phyloP scores from a whole-genome alignment of 2,888 invertebrate species.

The Drosophila ustulata region DNA sequence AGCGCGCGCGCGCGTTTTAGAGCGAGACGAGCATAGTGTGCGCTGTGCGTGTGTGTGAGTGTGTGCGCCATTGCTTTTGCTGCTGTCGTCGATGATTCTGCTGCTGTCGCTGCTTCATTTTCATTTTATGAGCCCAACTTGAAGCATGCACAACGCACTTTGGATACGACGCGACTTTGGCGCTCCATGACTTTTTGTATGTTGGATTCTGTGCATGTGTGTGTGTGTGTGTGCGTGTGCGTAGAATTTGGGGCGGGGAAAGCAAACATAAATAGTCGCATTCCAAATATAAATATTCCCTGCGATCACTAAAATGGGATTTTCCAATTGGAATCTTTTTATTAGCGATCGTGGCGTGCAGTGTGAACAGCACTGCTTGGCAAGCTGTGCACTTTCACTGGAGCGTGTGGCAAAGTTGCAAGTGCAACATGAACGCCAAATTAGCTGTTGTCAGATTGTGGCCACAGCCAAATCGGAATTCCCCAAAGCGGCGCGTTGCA shows the following conservation, averaged over 20 bases:
- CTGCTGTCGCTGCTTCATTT: conserved; percentile 32
- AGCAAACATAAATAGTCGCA: background rate
- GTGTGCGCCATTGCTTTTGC: conserved; percentile 39
- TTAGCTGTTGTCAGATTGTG: conserved; percentile 31
- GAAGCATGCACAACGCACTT: conserved; percentile 44
- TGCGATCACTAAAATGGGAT: background rate
- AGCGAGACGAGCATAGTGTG: conserved; percentile 56
- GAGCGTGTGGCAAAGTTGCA: conserved; percentile 11
- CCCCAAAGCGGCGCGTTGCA: conserved; percentile 27
- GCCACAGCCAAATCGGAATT: conserved; percentile 21
- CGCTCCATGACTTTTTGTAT: conserved; percentile 1
- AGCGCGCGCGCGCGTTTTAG: conserved; percentile 32
- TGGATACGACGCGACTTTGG: conserved; percentile 11
- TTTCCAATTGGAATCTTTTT: background rate
- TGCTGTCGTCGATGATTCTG: conserved; percentile 12
- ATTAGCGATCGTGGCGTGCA: background rate
- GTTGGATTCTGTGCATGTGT: background rate
- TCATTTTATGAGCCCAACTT: conserved; percentile 50
- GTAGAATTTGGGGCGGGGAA: conserved; percentile 1
- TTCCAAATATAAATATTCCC: background rate
- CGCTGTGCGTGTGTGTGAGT: conserved; percentile 1
- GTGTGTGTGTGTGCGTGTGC: background rate
- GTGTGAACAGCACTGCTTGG: background rate
- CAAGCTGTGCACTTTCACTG: conserved; percentile 6
- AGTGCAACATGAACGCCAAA: conserved; percentile 34